Conservation (phyloP, 2,113 vertebrate species). For the Cephalopholis sonnerati region DNA sequence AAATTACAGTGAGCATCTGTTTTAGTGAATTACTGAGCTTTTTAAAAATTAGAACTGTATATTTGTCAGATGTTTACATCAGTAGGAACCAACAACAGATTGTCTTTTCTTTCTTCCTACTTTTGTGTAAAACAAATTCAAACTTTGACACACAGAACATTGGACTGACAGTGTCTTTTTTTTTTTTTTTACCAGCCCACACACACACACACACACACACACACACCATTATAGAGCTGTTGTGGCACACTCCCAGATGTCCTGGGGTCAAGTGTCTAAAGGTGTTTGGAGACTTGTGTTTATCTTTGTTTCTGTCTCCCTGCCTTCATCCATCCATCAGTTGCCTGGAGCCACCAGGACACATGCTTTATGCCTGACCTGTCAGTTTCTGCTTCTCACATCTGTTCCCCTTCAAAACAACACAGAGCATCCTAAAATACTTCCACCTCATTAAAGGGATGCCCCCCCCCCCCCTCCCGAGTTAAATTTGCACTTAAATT, state of each 20-base stretch:
- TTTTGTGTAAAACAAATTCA: no score
- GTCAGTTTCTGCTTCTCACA: constrained; percentile 20
- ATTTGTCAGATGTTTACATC: no score
- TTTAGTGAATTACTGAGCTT: no score
- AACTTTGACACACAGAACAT: neutral
- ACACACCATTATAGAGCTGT: neutral
- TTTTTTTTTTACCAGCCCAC: neutral
- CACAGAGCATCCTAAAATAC: neutral
- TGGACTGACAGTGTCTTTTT: neutral
- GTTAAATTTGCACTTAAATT: no score
- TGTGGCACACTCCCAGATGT: neutral
- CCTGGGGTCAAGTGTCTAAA: constrained; percentile 18
- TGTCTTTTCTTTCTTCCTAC: no score
- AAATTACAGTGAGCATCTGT: no score
- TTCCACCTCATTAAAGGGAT: neutral
- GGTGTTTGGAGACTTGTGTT: constrained; percentile 41
- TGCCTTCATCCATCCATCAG: neutral
- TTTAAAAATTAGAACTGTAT: no score
- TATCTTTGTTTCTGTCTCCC: constrained; percentile 6
- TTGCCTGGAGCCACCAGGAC: constrained; percentile 12
- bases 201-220: neutral
- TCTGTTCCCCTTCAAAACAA: neutral
- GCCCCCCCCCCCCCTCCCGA: no score
- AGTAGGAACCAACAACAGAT: no score
- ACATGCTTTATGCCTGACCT: constrained; percentile 13